A percentile compares a stretch with the other conserved stretches of the same genome.
Evolutionary conservation across 2,113 vertebrate genomes (phyloP).

Genomic region (Anthoscopus minutus): DNA sequence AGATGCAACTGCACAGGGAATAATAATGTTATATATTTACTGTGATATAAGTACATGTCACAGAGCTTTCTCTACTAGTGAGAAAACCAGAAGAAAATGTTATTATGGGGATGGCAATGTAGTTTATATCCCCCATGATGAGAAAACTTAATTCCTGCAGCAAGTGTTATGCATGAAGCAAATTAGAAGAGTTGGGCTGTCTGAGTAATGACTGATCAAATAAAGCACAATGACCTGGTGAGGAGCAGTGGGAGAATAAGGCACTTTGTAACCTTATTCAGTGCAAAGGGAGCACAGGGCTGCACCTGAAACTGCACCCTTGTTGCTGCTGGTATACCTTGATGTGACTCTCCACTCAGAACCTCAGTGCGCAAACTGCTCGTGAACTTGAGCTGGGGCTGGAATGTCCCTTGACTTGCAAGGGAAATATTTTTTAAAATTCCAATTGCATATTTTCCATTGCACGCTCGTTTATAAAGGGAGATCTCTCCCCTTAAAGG

Average conservation of each 20-base stretch:
- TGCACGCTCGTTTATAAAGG: background rate
- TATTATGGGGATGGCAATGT: background rate
- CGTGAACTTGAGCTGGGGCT: background rate
- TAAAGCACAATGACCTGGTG: accelerated
- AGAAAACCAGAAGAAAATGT: background rate
- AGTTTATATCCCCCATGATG: background rate
- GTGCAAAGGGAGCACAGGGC: too few relatives aligned
- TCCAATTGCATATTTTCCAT: background rate
- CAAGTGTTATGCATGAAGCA: background rate
- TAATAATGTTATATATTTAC: background rate
- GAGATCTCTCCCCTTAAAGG: background rate
- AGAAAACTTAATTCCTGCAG: background rate
- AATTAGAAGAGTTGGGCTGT: background rate
- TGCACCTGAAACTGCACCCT: background rate
- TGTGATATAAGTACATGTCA: background rate
- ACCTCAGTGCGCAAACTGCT: background rate
- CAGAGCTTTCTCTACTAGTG: background rate
- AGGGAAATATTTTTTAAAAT: background rate
- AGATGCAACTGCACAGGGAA: background rate
- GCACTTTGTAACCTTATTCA: background rate
- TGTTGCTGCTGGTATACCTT: background rate
- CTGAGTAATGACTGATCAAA: background rate
- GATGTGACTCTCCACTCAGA: accelerated
- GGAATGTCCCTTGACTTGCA: accelerated
- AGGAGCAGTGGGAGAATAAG: background rate